Percentiles rank a stretch among this genome's conserved stretches.
Conservation (phyloP, 2,797 vertebrate species). For the Gorsachius magnificus region DNA sequence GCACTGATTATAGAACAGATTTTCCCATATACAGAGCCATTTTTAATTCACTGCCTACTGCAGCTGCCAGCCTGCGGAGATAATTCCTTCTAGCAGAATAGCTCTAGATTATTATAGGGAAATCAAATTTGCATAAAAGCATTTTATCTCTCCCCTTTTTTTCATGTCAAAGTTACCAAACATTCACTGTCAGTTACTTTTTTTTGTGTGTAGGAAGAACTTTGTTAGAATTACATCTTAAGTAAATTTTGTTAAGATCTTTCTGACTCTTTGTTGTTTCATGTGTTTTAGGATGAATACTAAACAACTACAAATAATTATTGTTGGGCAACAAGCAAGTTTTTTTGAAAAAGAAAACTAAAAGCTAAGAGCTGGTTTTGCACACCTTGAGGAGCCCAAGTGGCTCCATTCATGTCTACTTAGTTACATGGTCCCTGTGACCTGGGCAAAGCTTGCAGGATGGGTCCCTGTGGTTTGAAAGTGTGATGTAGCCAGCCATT, state of each 20-base stretch:
- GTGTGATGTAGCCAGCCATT: background rate
- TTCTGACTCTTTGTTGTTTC: background rate
- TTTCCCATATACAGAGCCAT: slow-evolving; percentile 84
- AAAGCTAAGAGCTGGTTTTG: background rate
- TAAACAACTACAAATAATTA: background rate
- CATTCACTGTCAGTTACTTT: slow-evolving; percentile 73
- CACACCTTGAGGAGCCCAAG: background rate
- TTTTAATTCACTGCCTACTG: slow-evolving; percentile 86
- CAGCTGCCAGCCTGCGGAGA: slow-evolving; percentile 82
- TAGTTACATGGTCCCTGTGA: background rate
- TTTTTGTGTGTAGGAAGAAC: slow-evolving; percentile 50
- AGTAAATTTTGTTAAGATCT: slow-evolving; percentile 28
- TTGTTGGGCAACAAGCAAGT: background rate
- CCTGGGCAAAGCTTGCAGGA: background rate
- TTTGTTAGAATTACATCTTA: slow-evolving; percentile 37
- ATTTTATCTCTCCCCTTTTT: slow-evolving; percentile 74
- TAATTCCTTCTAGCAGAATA: slow-evolving; percentile 84
- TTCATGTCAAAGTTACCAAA: slow-evolving; percentile 75
- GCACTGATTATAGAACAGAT: slow-evolving; percentile 83
- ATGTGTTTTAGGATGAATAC: background rate
- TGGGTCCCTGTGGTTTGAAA: background rate
- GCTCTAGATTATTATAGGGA: slow-evolving; percentile 84
- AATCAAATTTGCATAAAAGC: slow-evolving; percentile 86
- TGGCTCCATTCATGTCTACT: background rate
- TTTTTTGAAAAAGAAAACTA: background rate